A percentile compares a stretch with the other conserved stretches of the same genome.
Evolutionary conservation across 2,888 invertebrate genomes (phyloP).

Genomic region (Rhabditoides inermis): DNA sequence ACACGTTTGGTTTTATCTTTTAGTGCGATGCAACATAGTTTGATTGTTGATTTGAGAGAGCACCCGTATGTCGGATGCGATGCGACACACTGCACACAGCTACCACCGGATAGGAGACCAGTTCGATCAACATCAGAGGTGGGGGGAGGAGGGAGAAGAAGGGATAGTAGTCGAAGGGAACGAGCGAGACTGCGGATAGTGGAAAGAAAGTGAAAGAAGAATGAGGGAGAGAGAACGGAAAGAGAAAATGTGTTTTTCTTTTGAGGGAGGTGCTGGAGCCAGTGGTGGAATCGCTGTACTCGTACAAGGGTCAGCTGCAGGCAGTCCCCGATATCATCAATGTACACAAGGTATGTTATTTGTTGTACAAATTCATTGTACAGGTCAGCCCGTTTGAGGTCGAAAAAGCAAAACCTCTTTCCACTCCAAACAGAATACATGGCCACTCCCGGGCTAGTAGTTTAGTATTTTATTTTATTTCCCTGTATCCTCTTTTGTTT

Average conservation of each 20-base stretch:
- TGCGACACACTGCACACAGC: constrained; percentile 26
- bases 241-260: too few species aligned
- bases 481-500: too few species aligned
- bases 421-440: too few species aligned
- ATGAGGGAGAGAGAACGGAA: too few species aligned
- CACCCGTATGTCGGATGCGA: constrained; percentile 24
- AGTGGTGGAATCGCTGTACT: constrained; percentile 78
- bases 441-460: too few species aligned
- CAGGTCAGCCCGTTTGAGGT: background rate
- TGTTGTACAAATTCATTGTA: background rate
- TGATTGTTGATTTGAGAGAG: constrained; percentile 27
- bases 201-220: background rate
- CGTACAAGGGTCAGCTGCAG: constrained; percentile 84
- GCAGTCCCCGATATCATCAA: constrained; percentile 81
- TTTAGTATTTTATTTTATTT: too few species aligned
- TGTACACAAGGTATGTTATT: constrained; percentile 68
- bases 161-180: too few species aligned
- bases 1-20: too few species aligned
- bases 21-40: too few species aligned
- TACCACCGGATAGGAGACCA: constrained; percentile 29
- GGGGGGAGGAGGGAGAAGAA: too few species aligned
- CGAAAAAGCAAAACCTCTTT: too few species aligned
- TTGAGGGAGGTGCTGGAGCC: constrained; percentile 74
- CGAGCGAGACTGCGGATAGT: constrained; percentile 76
- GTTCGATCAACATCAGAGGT: too few species aligned